Evolutionary conservation across 2,797 vertebrate genomes (phyloP).

Genomic region (Hypotaenidia philippensis): DNA sequence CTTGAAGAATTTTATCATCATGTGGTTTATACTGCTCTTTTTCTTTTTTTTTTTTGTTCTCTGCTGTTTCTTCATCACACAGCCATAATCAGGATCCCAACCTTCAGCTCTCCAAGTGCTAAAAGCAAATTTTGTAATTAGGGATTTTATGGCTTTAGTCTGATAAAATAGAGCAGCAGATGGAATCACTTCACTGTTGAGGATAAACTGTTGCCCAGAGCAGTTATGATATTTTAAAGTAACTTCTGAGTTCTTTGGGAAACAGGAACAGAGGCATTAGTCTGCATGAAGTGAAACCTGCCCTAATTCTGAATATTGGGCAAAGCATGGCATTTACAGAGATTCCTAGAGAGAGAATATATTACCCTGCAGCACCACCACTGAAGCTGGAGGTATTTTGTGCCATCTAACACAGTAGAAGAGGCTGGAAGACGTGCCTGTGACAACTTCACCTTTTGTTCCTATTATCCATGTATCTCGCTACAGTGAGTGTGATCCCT

Average conservation of each 20-base stretch:
- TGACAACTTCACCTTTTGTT: background rate
- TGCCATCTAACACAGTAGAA: background rate
- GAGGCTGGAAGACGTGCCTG: background rate
- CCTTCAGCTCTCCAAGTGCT: background rate
- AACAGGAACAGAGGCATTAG: background rate
- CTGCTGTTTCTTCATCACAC: background rate
- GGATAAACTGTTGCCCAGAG: background rate
- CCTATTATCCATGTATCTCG: background rate
- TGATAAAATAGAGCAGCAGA: background rate
- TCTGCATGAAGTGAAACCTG: background rate
- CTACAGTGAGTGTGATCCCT: background rate
- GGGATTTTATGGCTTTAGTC: background rate
- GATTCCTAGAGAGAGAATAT: background rate
- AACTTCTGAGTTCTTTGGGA: background rate
- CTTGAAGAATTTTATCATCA: background rate
- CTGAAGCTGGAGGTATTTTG: background rate
- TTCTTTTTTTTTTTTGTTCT: background rate
- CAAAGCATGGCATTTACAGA: background rate
- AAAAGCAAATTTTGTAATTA: background rate
- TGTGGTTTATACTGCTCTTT: background rate
- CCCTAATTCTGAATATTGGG: background rate
- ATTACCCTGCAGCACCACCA: background rate
- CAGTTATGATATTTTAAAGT: background rate
- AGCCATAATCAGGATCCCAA: background rate
- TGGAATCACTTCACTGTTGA: background rate